Percentiles rank a stretch among this genome's conserved stretches.
phyloP scores from a whole-genome alignment of 2,797 vertebrate genomes.

The Avahi laniger region DNA sequence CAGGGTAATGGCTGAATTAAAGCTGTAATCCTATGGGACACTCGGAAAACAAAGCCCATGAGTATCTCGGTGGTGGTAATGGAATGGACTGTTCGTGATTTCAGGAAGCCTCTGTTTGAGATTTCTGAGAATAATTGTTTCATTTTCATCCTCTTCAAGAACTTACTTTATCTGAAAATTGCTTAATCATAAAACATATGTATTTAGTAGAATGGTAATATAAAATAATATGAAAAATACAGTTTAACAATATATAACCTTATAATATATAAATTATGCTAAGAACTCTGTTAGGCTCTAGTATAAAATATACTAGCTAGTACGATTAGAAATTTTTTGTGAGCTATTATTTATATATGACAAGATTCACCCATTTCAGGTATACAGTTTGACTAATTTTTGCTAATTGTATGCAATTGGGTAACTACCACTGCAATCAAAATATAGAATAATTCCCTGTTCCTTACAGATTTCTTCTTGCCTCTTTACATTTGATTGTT shows the following conservation, averaged over 20 bases:
- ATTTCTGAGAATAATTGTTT: background rate
- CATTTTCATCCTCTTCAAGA: background rate
- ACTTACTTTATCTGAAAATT: conserved; percentile 19
- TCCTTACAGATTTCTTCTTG: background rate
- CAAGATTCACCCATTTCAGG: background rate
- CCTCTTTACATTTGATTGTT: background rate
- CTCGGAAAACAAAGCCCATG: background rate
- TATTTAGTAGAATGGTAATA: background rate
- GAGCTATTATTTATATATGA: background rate
- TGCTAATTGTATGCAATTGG: background rate
- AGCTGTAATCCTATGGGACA: background rate
- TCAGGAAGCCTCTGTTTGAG: background rate
- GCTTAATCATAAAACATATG: background rate
- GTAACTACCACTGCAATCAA: background rate
- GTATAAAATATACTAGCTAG: background rate
- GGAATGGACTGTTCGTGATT: background rate
- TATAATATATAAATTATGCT: background rate
- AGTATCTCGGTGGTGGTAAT: background rate
- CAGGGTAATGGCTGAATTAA: background rate
- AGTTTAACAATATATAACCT: background rate
- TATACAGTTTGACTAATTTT: background rate
- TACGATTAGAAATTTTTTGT: background rate
- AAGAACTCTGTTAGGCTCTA: background rate
- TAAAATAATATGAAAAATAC: background rate
- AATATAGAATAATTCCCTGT: background rate